Base-by-base conservation (phyloP, 2,797 vertebrate genomes). In the Hypotaenidia okinawae region DNA sequence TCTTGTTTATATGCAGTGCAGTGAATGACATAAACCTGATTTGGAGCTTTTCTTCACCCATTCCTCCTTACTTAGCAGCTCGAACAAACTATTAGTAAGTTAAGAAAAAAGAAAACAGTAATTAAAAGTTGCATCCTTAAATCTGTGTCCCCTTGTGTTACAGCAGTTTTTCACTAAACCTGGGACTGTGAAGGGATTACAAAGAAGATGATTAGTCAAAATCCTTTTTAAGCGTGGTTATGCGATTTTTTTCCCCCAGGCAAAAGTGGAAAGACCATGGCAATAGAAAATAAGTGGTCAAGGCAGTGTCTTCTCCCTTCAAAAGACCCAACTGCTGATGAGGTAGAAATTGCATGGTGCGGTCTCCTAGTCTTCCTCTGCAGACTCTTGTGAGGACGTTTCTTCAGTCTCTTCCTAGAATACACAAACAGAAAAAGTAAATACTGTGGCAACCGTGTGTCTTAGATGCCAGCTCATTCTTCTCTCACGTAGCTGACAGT, bases 271-370 rank as follows among this genome's bases (percentile, higher is more conserved):
- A 98, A 98, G 98, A 98, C 97, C 97, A 93, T 98, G 98, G 97
- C 98, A 97, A 98, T 96, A 97, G 97, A 98, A 98, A 98, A 96
- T 96, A 98, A 99, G 99, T 99, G 99, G 99, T 99, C 98, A 99
- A 98, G 98, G 98, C 98, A 98, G 98, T 94, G 97, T 99, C 98
- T 98, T 99, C 98, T 99, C 98, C 98, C 98, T 98, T 98, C 97
- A 96, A 98, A 98, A 99, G 98, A 99, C 98, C 98, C 98, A 99
- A 98, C 98, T 98, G 98, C 98, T 98, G 98, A 98, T 99, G 99
- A 99, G 99, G 99, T 99, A 99, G 99, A 99, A 98, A 98, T 98
- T 91, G 97, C 97, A 97, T 93, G 97, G 89, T 94, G 98, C 94
- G 86, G 98, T 97, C 94, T 97, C 97, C 98, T 98, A 99, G 95